Percentiles rank a stretch among this genome's conserved stretches.
Conservation (phyloP, 1,140 invertebrate species). For the Drosophila bocki region DNA sequence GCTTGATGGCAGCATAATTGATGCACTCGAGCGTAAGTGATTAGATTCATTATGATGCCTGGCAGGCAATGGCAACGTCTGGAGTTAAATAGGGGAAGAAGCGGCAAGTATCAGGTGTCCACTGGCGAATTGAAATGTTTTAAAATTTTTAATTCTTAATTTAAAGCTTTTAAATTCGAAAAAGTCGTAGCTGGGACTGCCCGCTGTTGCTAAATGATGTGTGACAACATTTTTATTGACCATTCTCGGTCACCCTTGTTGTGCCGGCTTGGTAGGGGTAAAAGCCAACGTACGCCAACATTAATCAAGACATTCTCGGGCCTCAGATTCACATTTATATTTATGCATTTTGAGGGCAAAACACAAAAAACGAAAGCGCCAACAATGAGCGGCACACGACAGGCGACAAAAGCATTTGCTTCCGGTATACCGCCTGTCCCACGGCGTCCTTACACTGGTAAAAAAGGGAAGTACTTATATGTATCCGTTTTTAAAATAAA, state of each 20-base stretch:
- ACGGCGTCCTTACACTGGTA: not conserved
- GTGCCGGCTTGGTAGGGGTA: slow-evolving; percentile 41
- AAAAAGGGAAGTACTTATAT: too few species aligned
- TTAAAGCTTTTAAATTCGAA: slow-evolving; percentile 1
- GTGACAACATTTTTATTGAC: slow-evolving; percentile 81
- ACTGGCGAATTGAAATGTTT: slow-evolving; percentile 38
- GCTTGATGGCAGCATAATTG: slow-evolving; percentile 84
- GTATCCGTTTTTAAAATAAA: too few species aligned
- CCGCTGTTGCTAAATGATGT: slow-evolving; percentile 67
- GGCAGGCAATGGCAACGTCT: slow-evolving; percentile 67
- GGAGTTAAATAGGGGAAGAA: not conserved
- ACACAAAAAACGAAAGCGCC: slow-evolving; percentile 48
- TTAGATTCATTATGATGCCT: slow-evolving; percentile 84
- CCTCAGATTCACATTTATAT: slow-evolving; percentile 57
- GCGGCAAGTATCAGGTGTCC: slow-evolving; percentile 63
- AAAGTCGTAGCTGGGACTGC: slow-evolving; percentile 9
- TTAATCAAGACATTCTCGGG: slow-evolving; percentile 76
- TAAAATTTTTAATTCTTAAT: slow-evolving; percentile 29
- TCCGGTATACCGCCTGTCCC: slow-evolving; percentile 70
- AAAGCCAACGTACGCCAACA: slow-evolving; percentile 80
- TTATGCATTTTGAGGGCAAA: slow-evolving; percentile 78
- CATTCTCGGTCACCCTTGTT: slow-evolving; percentile 5
- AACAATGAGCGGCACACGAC: slow-evolving; percentile 73
- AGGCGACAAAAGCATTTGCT: slow-evolving; percentile 77
- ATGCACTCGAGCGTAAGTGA: slow-evolving; percentile 85